A percentile compares a stretch with the other conserved stretches of the same genome.
These are phyloP conservation scores for Eledona agricola DNA, from an alignment of 2,888 invertebrate genomes.

Conservation along the genomic window DNA sequence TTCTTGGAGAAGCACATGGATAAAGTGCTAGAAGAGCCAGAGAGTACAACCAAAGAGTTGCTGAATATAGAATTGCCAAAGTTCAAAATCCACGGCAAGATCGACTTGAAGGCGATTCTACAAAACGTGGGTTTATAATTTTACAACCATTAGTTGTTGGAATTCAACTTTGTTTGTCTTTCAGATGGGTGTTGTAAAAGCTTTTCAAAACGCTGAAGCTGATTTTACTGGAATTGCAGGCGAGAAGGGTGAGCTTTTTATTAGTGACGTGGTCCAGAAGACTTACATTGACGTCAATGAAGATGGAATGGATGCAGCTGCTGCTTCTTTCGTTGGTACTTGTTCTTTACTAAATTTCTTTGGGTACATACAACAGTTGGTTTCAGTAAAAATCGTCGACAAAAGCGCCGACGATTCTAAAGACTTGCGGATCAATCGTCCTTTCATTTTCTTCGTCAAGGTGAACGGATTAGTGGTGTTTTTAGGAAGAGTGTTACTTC, in stretches of 20 bases:
- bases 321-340: conserved; percentile 49
- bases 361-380: not conserved
- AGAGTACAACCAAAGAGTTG: not conserved
- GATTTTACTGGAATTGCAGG: conserved; percentile 18
- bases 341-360: not conserved
- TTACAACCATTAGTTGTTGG: too few relatives aligned
- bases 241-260: conserved; percentile 2
- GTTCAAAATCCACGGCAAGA: conserved; percentile 7
- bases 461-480: conserved; percentile 14
- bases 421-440: conserved; percentile 38
- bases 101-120: conserved; percentile 4
- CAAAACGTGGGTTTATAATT: conserved; percentile 9
- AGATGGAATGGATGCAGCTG: conserved; percentile 46
- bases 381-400: conserved; percentile 8
- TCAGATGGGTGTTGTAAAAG: conserved; percentile 6
- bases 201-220: conserved; percentile 4
- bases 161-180: not conserved
- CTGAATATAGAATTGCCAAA: conserved; percentile 14
- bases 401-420: not conserved
- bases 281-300: conserved; percentile 16
- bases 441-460: conserved; percentile 35
- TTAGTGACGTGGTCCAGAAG: conserved; percentile 14
- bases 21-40: not conserved
- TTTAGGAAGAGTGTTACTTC: conserved; percentile 5
- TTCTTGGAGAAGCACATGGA: conserved; percentile 5